phyloP scores from a whole-genome alignment of 2,113 vertebrate species.

The Thunnus maccoyii region DNA sequence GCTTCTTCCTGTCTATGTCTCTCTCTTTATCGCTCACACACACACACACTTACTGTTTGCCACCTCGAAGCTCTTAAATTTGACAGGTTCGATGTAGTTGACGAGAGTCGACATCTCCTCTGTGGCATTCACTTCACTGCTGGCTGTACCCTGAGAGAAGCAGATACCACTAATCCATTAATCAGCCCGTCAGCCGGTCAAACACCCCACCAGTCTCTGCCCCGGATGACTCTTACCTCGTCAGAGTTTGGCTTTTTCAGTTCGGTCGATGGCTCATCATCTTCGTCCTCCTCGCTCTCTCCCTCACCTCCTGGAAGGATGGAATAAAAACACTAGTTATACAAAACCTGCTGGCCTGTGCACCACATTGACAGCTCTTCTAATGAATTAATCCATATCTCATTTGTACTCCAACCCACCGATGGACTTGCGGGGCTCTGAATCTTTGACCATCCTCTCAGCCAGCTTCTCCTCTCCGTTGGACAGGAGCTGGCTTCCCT shows the following conservation, averaged over 20 bases:
- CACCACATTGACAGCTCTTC: background rate
- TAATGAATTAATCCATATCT: background rate
- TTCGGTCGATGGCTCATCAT: slow-evolving; percentile 87
- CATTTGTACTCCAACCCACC: slow-evolving; percentile 72
- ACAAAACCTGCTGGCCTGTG: background rate
- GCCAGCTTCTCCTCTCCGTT: slow-evolving; percentile 88
- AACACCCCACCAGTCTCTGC: background rate
- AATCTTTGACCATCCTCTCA: slow-evolving; percentile 82
- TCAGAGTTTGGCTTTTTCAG: slow-evolving; percentile 89
- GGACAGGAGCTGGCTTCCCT: slow-evolving; percentile 82
- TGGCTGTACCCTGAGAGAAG: slow-evolving; percentile 89
- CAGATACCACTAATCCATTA: slow-evolving; percentile 39
- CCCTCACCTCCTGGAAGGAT: slow-evolving; percentile 85
- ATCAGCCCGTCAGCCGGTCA: slow-evolving; percentile 10
- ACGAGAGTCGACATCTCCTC: slow-evolving; percentile 95
- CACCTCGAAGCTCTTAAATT: slow-evolving; percentile 91
- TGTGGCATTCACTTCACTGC: slow-evolving; percentile 92
- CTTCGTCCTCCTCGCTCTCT: slow-evolving; percentile 92
- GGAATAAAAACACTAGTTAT: background rate
- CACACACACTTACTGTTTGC: slow-evolving; percentile 87
- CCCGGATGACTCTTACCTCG: slow-evolving; percentile 81
- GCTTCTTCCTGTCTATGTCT: background rate
- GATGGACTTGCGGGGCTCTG: slow-evolving; percentile 87
- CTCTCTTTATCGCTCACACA: no score
- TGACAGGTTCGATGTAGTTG: slow-evolving; percentile 93